Base-by-base conservation (phyloP, 2,113 vertebrate genomes). In the Myotis lucifugus region DNA sequence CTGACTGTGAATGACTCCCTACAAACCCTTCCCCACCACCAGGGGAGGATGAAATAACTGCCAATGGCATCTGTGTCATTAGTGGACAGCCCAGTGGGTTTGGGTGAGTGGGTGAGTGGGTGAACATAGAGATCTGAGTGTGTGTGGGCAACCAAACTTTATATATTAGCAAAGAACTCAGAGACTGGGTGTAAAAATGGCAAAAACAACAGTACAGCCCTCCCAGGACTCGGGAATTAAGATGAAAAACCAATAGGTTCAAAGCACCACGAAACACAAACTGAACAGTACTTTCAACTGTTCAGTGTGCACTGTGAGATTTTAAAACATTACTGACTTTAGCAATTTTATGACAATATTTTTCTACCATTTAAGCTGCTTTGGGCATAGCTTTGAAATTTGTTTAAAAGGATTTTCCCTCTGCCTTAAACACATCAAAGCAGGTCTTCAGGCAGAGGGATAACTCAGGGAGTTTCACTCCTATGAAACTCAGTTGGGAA, bases 351-450 rank as follows among this genome's bases (percentile, higher is more conserved):
- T 93, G 72, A 93, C 52, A 82, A 88, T 90, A 91, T 96, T 96
- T 93, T 93, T 85, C 54, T 96, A 90, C 83, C 88, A 93, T 94
- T 92, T 93, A 93, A 96, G 85, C 74, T 90, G 87, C 23, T 85
- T 96, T 92, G 93, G 92, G 94, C 79, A 81, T 59, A n/a, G 11
- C 54, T 42, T 96, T 95, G 87, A 96, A 94, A 93, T 95, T 88
- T 79, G 85, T 78, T 95, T 92, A 85, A 90, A 92, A 90, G 81
- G 59, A 88, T 94, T 74, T 69, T 2, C 7, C 37, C 34, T 64
- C 82, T 85, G 23, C 61, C 81, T 94, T 82, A 61, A 91, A 74
- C 25, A 83, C 48, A 92, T 95, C 81, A 95, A 92, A 97, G 88
- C 29, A 54, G 48, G 21, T 72, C 90, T 95, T 73, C 27, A 85